These are phyloP conservation scores for Heteromormyrus szaboi DNA, from an alignment of 2,797 vertebrate genomes.

Conservation along the genomic window DNA sequence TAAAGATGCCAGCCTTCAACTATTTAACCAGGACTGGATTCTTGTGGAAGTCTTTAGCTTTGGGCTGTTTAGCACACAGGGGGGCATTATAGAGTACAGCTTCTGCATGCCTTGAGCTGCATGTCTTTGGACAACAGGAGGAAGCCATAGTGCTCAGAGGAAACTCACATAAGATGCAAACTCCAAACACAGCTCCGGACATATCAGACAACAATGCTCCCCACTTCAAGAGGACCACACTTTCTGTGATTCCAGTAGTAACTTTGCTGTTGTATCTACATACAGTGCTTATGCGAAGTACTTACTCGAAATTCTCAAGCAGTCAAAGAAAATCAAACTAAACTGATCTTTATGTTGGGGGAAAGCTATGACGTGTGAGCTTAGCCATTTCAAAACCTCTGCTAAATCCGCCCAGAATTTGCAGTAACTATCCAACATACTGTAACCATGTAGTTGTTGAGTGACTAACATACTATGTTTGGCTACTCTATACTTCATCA, in stretches of 20 bases:
- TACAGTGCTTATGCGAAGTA: not conserved
- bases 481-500: not conserved
- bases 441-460: not conserved
- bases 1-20: not conserved
- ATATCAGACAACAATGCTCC: not conserved
- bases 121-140: not conserved
- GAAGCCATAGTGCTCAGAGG: not conserved
- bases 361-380: not conserved
- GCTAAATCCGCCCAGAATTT: not conserved
- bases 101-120: not conserved
- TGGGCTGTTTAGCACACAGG: not conserved
- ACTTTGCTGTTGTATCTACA: not conserved
- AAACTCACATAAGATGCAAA: not conserved
- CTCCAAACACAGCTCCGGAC: not conserved
- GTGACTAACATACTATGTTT: not conserved
- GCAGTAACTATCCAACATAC: not conserved
- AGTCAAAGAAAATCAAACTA: not conserved
- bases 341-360: not conserved
- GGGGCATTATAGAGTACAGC: not conserved
- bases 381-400: not conserved
- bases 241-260: not conserved
- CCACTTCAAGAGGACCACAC: not conserved
- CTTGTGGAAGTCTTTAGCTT: not conserved
- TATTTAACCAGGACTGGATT: not conserved
- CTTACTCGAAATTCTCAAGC: not conserved